Conservation (phyloP, 2,888 invertebrate species). For the Ectropis crepuscularia region DNA sequence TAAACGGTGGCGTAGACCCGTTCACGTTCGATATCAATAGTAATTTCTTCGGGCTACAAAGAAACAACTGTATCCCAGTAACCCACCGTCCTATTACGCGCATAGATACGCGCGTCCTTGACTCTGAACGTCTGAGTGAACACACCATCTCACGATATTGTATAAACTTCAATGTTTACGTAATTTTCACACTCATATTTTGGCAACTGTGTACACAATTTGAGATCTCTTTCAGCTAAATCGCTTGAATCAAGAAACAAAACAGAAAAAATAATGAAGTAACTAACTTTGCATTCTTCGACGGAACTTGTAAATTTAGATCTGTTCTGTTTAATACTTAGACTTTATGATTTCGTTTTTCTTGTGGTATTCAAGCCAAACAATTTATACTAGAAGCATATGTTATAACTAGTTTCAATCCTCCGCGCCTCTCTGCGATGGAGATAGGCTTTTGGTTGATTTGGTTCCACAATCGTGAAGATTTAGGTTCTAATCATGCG, state of each 20-base stretch:
- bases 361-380: too few species aligned
- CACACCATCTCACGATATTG: slow-evolving; percentile 35
- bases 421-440: too few species aligned
- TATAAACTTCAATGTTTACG: slow-evolving; percentile 45
- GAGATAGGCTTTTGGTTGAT: too few species aligned
- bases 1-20: too few species aligned
- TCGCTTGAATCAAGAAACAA: slow-evolving; percentile 8
- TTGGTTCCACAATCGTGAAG: too few species aligned
- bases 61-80: slow-evolving; percentile 10
- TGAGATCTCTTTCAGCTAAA: slow-evolving; percentile 25
- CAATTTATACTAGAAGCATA: too few species aligned
- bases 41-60: slow-evolving; percentile 4
- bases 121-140: slow-evolving; percentile 32
- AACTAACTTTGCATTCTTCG: not conserved
- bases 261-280: not conserved
- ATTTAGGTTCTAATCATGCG: too few species aligned
- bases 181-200: slow-evolving; percentile 41
- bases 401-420: too few species aligned
- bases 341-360: too few species aligned
- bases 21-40: too few species aligned
- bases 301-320: too few species aligned
- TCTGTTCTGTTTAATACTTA: too few species aligned
- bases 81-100: slow-evolving; percentile 16
- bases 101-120: slow-evolving; percentile 33
- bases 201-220: slow-evolving; percentile 36